Conservation (phyloP, 2,888 invertebrate species). For the Phymatocera aterrima region DNA sequence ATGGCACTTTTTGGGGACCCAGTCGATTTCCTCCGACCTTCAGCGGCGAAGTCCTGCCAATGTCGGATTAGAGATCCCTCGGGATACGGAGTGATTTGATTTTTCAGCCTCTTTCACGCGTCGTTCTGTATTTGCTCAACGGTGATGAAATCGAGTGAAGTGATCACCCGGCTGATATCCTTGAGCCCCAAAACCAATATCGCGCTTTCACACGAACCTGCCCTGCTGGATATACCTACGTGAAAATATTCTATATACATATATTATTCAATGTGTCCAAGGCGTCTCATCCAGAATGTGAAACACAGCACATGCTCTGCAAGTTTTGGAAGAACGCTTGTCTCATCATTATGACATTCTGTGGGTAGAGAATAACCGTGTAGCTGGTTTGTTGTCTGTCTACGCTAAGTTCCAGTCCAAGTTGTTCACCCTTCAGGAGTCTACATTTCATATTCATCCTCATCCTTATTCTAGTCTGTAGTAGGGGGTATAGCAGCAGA, state of each 20-base stretch:
- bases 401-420: slow-evolving; percentile 27
- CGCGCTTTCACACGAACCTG: not conserved
- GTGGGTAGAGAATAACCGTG: not conserved
- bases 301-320: not conserved
- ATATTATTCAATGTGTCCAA: not conserved
- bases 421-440: slow-evolving; percentile 49
- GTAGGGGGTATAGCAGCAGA: too few species aligned
- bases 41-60: slow-evolving; percentile 15
- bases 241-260: not conserved
- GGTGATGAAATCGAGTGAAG: slow-evolving; percentile 17
- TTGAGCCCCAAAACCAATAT: slow-evolving; percentile 18
- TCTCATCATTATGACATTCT: not conserved
- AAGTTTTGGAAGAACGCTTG: too few species aligned
- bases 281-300: not conserved
- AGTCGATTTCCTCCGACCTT: slow-evolving; percentile 30
- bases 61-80: slow-evolving; percentile 21
- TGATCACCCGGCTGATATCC: slow-evolving; percentile 16
- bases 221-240: not conserved
- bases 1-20: slow-evolving; percentile 4
- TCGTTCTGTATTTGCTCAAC: slow-evolving; percentile 29
- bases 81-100: slow-evolving; percentile 34
- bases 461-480: not conserved
- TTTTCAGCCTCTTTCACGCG: slow-evolving; percentile 37
- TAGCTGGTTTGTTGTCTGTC: too few species aligned
- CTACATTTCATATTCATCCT: slow-evolving; percentile 13